Evolutionary conservation across 1,140 invertebrate genomes (phyloP), one percentile per base, ranked within the genome.

Genomic region (Pararge aegeria): DNA sequence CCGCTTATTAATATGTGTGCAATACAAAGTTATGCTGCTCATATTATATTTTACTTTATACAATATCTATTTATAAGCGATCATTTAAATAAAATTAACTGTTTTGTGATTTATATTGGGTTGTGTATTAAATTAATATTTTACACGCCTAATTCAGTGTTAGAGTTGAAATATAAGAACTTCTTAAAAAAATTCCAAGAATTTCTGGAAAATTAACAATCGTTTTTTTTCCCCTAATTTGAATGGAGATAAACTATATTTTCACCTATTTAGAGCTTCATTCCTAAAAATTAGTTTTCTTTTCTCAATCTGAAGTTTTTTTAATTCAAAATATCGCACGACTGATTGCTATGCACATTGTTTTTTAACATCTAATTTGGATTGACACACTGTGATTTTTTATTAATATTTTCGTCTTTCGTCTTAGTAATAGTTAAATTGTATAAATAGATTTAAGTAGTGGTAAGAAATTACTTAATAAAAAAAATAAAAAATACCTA

Each of bases 331-430:
- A 42, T 51, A 18, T 16, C 44, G 66, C 63, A 68, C 64, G 68
- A 73, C 64, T 75, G 68, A 70, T 71, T 63, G 16, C 5, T 9
- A 37, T 37, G 21, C 56, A 58, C 48, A n/a, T 16, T 52, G 10
- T 34, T 57, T 57, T 38, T 3, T 42, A 42, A 42, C 6, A 7
- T 21, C n/a, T n/a, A 20, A 16, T 46, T 60, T 24, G 40, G 18
- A 46, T 46, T 60, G 12, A 46, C 9, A 27, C 15, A 21, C 27
- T 60, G 50, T 53, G 50, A 60, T 53, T 60, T 46, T 19, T 27
- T 30, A 19, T 51, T 52, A 44, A 44, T 20, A 16, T 34, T 27
- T 55, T 44, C 30, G 10, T 27, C 27, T 42, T 38, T 44, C 44
- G 18, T 46, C 44, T 20, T 46, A 42, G 10, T 7, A 16, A 7